A percentile compares a stretch with the other conserved stretches of the same genome.
These are phyloP conservation scores for Dendrophyllia cribrosa DNA, from an alignment of 64 coral and sea anemone species.

Conservation along the genomic window DNA sequence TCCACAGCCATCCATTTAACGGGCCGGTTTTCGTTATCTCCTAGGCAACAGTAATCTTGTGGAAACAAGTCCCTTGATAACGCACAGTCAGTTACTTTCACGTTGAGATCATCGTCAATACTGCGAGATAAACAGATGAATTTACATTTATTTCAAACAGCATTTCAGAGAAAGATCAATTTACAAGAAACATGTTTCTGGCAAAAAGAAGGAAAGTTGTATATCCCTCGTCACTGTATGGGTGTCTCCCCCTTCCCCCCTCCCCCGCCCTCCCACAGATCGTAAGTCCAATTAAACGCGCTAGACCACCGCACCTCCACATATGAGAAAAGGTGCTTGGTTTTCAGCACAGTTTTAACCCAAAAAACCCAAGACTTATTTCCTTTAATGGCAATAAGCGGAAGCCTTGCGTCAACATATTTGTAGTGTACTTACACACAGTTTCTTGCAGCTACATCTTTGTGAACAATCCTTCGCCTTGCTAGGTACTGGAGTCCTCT, in stretches of 20 bases:
- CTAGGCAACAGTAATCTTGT: slow-evolving; percentile 90
- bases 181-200: too few relatives aligned
- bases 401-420: too few relatives aligned
- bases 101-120: slow-evolving; percentile 93
- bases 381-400: too few relatives aligned
- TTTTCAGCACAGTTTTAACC: too few relatives aligned
- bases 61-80: slow-evolving; percentile 93
- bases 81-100: slow-evolving; percentile 96
- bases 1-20: slow-evolving; percentile 99
- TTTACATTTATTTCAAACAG: neutral
- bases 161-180: neutral
- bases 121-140: slow-evolving; percentile 12
- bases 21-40: slow-evolving; percentile 96
- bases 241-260: too few relatives aligned
- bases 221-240: too few relatives aligned
- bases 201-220: too few relatives aligned
- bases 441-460: slow-evolving; percentile 96
- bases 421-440: slow-evolving; percentile 85
- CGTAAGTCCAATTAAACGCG: too few relatives aligned
- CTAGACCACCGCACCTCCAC: too few relatives aligned
- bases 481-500: slow-evolving; percentile 97
- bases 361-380: too few relatives aligned
- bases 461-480: slow-evolving; percentile 90
- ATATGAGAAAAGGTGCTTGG: too few relatives aligned
- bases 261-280: too few relatives aligned